Base-by-base conservation (phyloP, 2,888 invertebrate species). In the Papilio gigon region DNA sequence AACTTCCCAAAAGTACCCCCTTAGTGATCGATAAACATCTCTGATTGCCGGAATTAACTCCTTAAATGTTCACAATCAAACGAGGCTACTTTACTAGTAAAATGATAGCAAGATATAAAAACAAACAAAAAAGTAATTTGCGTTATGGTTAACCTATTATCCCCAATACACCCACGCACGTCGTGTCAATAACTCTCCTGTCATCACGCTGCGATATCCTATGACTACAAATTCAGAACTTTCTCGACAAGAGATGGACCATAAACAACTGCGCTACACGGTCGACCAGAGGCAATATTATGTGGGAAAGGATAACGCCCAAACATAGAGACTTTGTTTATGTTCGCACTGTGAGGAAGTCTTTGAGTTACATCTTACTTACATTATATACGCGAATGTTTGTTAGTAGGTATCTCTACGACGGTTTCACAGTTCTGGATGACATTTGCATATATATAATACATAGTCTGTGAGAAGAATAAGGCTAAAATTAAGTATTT, bases 251-350 rank as follows among this genome's bases (percentile, higher is more conserved):
- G 30, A 53, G 59, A 59, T 25, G 53, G 6, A 47, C 59, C 47
- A 59, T 66, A 66, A 66, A 66, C 35, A 66, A 59, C 63, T 3
- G 37, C 35, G 22, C 42, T 50, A 64, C 63, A 53, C 63, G 63
- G 53, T 35, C n/a, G 17, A 14, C 14, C 33, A 25, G 35, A 20
- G 27, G 30, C 63, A 37, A 64, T 50, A 62, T 53, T 35, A 59
- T 63, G 25, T 47, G 4, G 37, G 17, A 64, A 53, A 22, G 37
- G 50, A 53, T 64, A 33, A 33, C 25, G 50, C 50, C 37, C 47
- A 37, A 53, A 64, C 37, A 53, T n/a, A 37, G 37, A 64, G 6
- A 37, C 11, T 25, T 17, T 42, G n/a, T 56, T 53, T 53, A 27
- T 63, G 20, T 62, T 44, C 20, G 62, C 62, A 63, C 62, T 63